Percentiles rank a stretch among this genome's conserved stretches.
Evolutionary conservation across 2,797 vertebrate genomes (phyloP).

Genomic region (Leontopithecus rosalia): DNA sequence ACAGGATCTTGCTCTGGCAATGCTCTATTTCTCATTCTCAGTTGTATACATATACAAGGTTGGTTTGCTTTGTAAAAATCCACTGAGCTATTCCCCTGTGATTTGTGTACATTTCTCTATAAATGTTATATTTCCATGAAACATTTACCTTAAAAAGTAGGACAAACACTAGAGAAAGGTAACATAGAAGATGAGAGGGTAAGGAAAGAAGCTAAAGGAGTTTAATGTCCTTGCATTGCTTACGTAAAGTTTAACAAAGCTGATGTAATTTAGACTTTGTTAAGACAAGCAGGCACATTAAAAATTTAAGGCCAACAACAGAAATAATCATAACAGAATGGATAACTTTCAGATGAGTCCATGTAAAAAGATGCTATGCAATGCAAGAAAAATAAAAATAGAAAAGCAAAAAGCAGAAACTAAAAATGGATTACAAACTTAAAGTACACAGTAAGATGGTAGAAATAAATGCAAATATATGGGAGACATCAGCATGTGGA

Average conservation of each 20-base stretch:
- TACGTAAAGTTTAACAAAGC: neutral
- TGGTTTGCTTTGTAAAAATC: neutral
- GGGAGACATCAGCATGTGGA: slow-evolving; percentile 16
- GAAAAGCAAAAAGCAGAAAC: neutral
- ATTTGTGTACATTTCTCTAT: neutral
- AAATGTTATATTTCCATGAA: slow-evolving; percentile 1
- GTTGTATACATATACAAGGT: neutral
- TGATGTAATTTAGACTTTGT: slow-evolving; percentile 4
- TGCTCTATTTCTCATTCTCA: neutral
- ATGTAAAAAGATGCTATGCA: neutral
- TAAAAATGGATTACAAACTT: slow-evolving; percentile 9
- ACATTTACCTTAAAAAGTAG: neutral
- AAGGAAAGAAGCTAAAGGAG: neutral
- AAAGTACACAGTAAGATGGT: slow-evolving; percentile 40
- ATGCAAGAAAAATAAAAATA: slow-evolving; percentile 23
- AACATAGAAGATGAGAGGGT: neutral
- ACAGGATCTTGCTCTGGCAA: neutral
- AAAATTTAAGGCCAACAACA: slow-evolving; percentile 34
- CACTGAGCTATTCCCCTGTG: neutral
- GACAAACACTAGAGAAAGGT: neutral
- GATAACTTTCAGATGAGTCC: slow-evolving; percentile 31
- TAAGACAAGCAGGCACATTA: slow-evolving; percentile 24
- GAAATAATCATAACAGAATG: slow-evolving; percentile 19
- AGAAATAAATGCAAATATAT: slow-evolving; percentile 68
- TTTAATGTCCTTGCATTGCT: neutral